Evolutionary conservation across 2,888 invertebrate species (phyloP).

Genomic region (Scaptomyza cyrtandrae): DNA sequence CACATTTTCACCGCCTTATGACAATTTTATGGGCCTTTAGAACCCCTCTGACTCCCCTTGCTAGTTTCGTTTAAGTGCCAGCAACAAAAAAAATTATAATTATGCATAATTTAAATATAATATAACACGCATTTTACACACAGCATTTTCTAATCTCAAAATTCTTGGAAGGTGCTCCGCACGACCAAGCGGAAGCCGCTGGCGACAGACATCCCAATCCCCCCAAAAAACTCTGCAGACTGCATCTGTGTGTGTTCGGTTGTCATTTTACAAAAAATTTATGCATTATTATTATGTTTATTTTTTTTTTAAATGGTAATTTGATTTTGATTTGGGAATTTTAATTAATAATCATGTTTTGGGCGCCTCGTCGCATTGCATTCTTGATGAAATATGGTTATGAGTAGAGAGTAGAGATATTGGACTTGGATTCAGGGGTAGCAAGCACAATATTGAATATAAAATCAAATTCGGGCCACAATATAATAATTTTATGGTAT

Average conservation of each 20-base stretch:
- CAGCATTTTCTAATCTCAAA: slow-evolving; percentile 43
- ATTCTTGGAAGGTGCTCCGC: slow-evolving; percentile 56
- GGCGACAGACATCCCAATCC: slow-evolving; percentile 64
- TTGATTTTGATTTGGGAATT: slow-evolving; percentile 81
- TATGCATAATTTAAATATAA: slow-evolving; percentile 77
- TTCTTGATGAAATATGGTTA: slow-evolving; percentile 65
- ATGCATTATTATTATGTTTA: no score
- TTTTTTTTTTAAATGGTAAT: slow-evolving; percentile 74
- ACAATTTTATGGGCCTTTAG: slow-evolving; percentile 62
- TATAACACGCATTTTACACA: slow-evolving; percentile 69
- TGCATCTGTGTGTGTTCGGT: slow-evolving; percentile 21
- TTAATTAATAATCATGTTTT: slow-evolving; percentile 78
- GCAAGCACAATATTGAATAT: slow-evolving; percentile 46
- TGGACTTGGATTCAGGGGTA: slow-evolving; percentile 8
- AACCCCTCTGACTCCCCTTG: slow-evolving; percentile 10
- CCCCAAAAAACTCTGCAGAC: slow-evolving; percentile 6
- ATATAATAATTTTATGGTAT: slow-evolving; percentile 66
- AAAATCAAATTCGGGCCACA: slow-evolving; percentile 38
- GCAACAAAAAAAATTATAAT: slow-evolving; percentile 62
- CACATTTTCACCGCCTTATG: slow-evolving; percentile 62
- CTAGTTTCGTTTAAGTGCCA: slow-evolving; percentile 66
- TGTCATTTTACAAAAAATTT: slow-evolving; percentile 62
- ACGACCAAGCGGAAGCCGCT: slow-evolving; percentile 67
- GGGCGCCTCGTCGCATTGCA: slow-evolving; percentile 49
- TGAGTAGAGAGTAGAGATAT: slow-evolving; percentile 15